Base-by-base conservation (phyloP, 2,888 invertebrate genomes). In the Melanostoma scalare region DNA sequence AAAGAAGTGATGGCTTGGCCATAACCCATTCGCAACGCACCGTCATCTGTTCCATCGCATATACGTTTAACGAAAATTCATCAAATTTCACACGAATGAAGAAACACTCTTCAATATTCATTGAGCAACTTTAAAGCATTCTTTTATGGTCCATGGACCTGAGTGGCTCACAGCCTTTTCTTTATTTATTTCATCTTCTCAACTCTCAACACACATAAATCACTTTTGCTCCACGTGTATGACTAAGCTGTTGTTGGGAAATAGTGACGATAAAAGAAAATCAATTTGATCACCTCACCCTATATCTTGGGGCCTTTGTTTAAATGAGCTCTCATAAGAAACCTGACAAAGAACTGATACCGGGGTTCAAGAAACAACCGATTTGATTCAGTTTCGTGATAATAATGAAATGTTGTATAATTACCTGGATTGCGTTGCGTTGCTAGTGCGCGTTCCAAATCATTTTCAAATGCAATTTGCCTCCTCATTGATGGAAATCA, bases 391-490 rank as follows among this genome's bases (percentile, higher is more conserved):
- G 63, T 58, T 79, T 20, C 61, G 73, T 61, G 79, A 61, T 79
- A 79, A 78, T 68, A 68, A 74, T 79, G 61, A 74, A 67, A 20
- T 20, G 20, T 20, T 63, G 50, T 48, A 73, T 79, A 79, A 79
- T 74, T 73, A 79, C 74, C 65, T 69, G 50, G 6, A 35, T 40
- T 2, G 50, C 42, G 33, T 60, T 30, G n/a, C 63, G 8, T 6
- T 60, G 9, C 40, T 10, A 5, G n/a, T 63, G 56, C 6, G 9
- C 63, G 58, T 67, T 72, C 38, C 72, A 78, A 72, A 72, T 67
- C 6, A 72, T 53, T 78, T 78, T 63, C 72, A 61, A 69, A 74
- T 80, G 80, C 74, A 74, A 80, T 75, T 68, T 80, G 74, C 74
- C 69, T 68, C 36, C 68, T 60, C 73, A 68, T 74, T 71, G 75